Percentiles rank a stretch among this genome's conserved stretches.
phyloP scores from a whole-genome alignment of 2,797 vertebrate species.

The Ara ararauna region DNA sequence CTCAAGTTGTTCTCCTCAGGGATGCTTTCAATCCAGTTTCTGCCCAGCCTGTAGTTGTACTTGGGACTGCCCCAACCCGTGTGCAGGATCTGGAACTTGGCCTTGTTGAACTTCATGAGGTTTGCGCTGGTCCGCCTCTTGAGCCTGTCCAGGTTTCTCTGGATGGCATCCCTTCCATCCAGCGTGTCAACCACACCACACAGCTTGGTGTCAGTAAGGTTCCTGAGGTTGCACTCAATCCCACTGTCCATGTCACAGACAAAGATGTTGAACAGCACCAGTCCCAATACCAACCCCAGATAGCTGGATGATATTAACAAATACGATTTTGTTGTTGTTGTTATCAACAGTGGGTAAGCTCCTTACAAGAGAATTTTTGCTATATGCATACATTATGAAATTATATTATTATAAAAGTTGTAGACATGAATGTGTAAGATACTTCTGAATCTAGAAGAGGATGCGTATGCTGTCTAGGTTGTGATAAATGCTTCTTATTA shows the following conservation, averaged over 20 bases:
- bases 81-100: not conserved
- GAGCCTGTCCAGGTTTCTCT: not conserved
- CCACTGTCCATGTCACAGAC: not conserved
- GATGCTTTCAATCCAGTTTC: not conserved
- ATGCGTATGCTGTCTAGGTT: not conserved
- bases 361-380: not conserved
- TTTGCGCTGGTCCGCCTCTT: not conserved
- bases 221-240: not conserved
- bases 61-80: not conserved
- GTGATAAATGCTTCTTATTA: not conserved
- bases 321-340: not conserved
- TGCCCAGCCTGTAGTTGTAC: not conserved
- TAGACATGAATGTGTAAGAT: not conserved
- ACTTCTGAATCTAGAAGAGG: not conserved
- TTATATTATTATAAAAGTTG: not conserved
- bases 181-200: not conserved
- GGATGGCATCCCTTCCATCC: not conserved
- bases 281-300: not conserved
- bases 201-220: not conserved
- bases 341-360: not conserved
- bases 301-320: not conserved
- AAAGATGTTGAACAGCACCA: not conserved
- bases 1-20: not conserved
- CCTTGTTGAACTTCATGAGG: not conserved
- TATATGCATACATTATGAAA: not conserved